These are phyloP conservation scores for Ptycholaimellus sp. DNA, from an alignment of 2,888 invertebrate genomes.

Conservation along the genomic window DNA sequence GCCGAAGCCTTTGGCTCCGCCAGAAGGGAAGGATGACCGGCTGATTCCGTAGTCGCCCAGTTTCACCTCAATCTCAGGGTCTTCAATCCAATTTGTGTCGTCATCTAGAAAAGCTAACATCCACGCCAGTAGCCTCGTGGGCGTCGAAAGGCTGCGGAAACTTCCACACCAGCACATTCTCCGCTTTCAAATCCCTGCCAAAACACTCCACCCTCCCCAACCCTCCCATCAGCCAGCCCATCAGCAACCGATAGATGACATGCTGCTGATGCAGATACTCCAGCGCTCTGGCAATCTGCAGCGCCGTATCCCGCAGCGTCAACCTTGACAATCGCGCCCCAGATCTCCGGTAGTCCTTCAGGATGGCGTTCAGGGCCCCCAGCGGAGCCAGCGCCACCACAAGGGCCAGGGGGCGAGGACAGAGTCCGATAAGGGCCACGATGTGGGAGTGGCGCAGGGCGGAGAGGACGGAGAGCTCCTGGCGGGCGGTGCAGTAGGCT, in stretches of 20 bases:
- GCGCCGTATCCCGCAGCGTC: constrained; percentile 51
- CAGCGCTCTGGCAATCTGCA: constrained; percentile 63
- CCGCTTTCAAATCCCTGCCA: constrained; percentile 51
- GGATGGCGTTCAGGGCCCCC: constrained; percentile 59
- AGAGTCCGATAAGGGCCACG: constrained; percentile 36
- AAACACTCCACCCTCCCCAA: too few species aligned
- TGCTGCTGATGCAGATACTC: constrained; percentile 76
- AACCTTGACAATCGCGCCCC: too few species aligned
- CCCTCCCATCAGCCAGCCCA: too few species aligned
- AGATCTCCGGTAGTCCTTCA: constrained; percentile 58
- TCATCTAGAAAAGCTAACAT: not conserved
- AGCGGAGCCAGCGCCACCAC: constrained; percentile 69
- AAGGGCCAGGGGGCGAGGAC: constrained; percentile 61
- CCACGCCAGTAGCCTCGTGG: constrained; percentile 4
- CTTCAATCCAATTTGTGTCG: not conserved
- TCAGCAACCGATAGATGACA: constrained; percentile 67
- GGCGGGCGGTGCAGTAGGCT: constrained; percentile 81
- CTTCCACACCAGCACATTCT: constrained; percentile 93
- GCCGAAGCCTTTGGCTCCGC: constrained; percentile 52
- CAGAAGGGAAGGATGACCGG: constrained; percentile 21
- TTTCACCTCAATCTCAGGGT: constrained; percentile 40
- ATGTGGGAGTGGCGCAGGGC: constrained; percentile 57
- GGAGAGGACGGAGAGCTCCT: constrained; percentile 65
- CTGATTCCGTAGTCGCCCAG: constrained; percentile 64
- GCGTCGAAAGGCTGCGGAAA: constrained; percentile 49